Evolutionary conservation across 1,140 invertebrate genomes (phyloP).

Genomic region (Bombus ignitus): DNA sequence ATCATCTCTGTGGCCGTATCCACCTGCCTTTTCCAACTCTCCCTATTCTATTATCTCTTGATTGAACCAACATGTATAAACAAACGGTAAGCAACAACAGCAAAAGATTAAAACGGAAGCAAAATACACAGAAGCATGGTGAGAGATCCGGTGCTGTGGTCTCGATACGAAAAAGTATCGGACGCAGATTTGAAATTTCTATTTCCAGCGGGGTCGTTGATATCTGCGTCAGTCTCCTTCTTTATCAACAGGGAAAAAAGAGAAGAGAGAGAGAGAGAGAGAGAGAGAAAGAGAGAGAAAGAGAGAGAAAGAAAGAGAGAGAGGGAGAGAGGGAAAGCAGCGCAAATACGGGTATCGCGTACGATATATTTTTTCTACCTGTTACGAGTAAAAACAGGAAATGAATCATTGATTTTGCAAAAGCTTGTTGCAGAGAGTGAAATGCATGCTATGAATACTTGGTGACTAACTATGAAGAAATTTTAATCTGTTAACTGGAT

Average conservation of each 20-base stretch:
- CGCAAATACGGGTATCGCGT: neutral
- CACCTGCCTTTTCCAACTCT: neutral
- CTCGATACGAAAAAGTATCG: neutral
- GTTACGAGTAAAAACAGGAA: neutral
- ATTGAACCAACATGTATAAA: slow-evolving; percentile 18
- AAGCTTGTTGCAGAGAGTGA: neutral
- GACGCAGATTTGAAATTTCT: slow-evolving; percentile 37
- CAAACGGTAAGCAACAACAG: neutral
- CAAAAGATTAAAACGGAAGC: neutral
- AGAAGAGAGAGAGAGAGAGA: neutral
- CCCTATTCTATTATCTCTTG: neutral
- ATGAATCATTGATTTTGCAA: neutral
- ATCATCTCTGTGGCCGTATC: neutral
- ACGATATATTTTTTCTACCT: too few species aligned
- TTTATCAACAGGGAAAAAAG: neutral
- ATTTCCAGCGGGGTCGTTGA: neutral
- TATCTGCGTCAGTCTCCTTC: slow-evolving; percentile 20
- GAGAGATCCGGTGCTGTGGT: neutral
- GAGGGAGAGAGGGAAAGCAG: too few species aligned
- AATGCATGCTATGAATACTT: neutral
- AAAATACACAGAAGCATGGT: neutral
- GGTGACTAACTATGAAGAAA: neutral
- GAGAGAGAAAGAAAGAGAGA: too few species aligned
- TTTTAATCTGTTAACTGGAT: too few species aligned
- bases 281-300: too few species aligned